phyloP scores from a whole-genome alignment of 2,888 invertebrate species.

The Osedax fenrisi region DNA sequence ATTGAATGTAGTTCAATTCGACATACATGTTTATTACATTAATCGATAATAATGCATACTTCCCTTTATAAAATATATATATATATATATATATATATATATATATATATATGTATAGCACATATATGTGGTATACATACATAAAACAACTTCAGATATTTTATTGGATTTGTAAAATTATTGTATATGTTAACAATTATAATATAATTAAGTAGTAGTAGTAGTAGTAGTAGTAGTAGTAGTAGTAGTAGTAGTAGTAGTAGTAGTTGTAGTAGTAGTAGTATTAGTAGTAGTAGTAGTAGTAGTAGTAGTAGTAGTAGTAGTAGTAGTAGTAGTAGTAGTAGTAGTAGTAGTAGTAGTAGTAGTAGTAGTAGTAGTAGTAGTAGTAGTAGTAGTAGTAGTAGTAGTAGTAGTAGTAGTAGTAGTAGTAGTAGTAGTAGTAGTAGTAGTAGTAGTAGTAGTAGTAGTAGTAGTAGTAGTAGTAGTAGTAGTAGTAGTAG shows the following conservation, averaged over 20 bases:
- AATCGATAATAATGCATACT: too few species aligned
- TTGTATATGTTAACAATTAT: too few species aligned
- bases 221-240: not conserved
- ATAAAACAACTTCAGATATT: too few species aligned
- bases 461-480: not conserved
- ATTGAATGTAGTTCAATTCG: too few species aligned
- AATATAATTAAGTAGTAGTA: not conserved
- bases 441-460: not conserved
- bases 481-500: not conserved
- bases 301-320: not conserved
- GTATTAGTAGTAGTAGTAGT: not conserved
- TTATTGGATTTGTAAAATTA: too few species aligned
- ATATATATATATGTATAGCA: too few species aligned
- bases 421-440: not conserved
- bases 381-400: not conserved
- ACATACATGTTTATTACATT: too few species aligned
- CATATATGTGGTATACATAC: too few species aligned
- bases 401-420: not conserved
- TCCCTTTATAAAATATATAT: too few species aligned
- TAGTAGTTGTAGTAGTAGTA: not conserved
- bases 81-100: too few species aligned
- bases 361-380: not conserved
- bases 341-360: not conserved
- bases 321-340: not conserved
- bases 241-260: not conserved